Evolutionary conservation across 2,797 vertebrate genomes (phyloP).

Genomic region (Sebastiscus tertius): DNA sequence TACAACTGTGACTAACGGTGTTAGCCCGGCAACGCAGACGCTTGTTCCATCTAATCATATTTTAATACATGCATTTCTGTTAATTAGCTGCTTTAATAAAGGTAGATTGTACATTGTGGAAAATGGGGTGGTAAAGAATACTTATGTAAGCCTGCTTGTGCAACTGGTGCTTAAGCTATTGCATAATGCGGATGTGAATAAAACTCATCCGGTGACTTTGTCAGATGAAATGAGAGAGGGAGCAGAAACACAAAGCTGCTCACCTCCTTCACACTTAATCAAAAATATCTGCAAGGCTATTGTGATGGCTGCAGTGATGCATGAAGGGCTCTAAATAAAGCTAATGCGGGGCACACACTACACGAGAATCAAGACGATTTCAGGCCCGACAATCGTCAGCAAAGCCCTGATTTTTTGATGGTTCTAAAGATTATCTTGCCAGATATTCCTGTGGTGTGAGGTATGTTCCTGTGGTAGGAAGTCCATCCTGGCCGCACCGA

Average conservation of each 20-base stretch:
- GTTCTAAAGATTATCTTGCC: too few relatives aligned
- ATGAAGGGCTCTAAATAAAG: neutral
- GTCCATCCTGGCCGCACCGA: too few relatives aligned
- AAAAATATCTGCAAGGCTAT: conserved; percentile 16
- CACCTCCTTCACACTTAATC: neutral
- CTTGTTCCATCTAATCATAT: neutral
- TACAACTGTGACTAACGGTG: neutral
- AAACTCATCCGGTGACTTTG: neutral
- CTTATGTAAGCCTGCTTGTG: neutral
- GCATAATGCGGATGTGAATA: neutral
- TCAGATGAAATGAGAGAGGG: conserved; percentile 8
- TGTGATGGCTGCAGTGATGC: neutral
- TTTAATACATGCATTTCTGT: neutral
- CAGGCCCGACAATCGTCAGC: too few relatives aligned
- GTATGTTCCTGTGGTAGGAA: too few relatives aligned
- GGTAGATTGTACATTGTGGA: neutral
- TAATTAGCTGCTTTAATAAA: neutral
- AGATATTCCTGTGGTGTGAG: too few relatives aligned
- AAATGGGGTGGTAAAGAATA: neutral
- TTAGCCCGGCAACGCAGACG: neutral
- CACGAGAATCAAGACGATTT: too few relatives aligned
- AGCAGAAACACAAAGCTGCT: neutral
- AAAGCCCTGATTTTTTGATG: too few relatives aligned
- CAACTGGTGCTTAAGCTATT: conserved; percentile 3
- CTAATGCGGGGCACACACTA: neutral